phyloP scores from a whole-genome alignment of 2,113 vertebrate species.

The Lamprotornis superbus region DNA sequence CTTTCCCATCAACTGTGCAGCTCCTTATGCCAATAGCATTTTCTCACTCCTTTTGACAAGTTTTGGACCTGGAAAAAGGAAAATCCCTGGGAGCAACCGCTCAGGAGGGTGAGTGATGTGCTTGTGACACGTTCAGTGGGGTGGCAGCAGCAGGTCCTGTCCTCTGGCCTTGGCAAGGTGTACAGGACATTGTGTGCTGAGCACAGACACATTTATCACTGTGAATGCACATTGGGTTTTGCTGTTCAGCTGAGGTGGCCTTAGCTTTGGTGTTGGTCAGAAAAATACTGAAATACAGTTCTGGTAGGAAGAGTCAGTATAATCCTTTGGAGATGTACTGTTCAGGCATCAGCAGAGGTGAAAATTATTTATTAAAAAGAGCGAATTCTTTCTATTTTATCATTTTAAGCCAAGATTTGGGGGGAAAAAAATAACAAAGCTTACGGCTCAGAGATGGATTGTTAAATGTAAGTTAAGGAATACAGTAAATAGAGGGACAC shows the following conservation, averaged over 20 bases:
- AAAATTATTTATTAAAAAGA: no score
- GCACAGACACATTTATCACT: fast-evolving
- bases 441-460: no score
- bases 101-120: not conserved
- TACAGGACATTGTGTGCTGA: fast-evolving
- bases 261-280: not conserved
- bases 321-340: not conserved
- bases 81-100: fast-evolving
- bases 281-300: not conserved
- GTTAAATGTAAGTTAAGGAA: no score
- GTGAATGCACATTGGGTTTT: fast-evolving
- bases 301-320: not conserved
- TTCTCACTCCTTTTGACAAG: conserved; percentile 10
- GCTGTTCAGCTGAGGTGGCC: not conserved
- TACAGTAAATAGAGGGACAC: no score
- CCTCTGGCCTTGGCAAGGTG: not conserved
- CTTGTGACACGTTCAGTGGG: not conserved
- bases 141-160: not conserved
- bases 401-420: no score
- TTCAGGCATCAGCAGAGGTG: not conserved
- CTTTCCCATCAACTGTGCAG: fast-evolving
- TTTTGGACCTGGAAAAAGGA: not conserved
- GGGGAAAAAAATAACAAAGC: no score
- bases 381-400: no score
- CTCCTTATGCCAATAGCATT: not conserved